These are phyloP conservation scores for Xylocampa areola DNA, from an alignment of 2,888 invertebrate species.

Conservation along the genomic window DNA sequence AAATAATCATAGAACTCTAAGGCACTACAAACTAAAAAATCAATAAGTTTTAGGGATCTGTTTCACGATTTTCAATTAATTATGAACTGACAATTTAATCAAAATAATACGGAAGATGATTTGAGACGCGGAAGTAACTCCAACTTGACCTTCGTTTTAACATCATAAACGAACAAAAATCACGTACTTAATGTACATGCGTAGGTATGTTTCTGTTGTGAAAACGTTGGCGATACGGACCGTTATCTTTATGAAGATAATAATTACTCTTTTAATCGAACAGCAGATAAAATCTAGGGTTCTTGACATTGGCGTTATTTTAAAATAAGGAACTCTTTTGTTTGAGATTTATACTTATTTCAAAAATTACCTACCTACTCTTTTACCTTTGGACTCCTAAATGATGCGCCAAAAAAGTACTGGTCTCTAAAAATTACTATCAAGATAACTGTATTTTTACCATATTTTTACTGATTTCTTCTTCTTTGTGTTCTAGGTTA, in stretches of 20 bases:
- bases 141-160: conserved; percentile 62
- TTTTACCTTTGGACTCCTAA: no score
- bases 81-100: conserved; percentile 34
- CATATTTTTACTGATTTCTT: no score
- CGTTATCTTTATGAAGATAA: conserved; percentile 53
- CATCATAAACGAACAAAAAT: conserved; percentile 63
- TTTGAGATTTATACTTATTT: no score
- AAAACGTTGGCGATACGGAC: conserved; percentile 51
- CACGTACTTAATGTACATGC: conserved; percentile 63
- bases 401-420: no score
- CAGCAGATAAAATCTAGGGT: conserved; percentile 32
- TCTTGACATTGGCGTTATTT: conserved; percentile 26
- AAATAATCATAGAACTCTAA: conserved; percentile 5
- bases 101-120: conserved; percentile 64
- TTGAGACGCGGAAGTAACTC: conserved; percentile 64
- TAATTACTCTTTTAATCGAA: conserved; percentile 38
- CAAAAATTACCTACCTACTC: no score
- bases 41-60: conserved; percentile 19
- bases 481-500: no score
- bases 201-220: conserved; percentile 57
- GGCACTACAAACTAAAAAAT: conserved; percentile 13
- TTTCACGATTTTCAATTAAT: conserved; percentile 27
- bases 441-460: no score
- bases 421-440: no score
- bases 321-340: background rate